phyloP scores from a whole-genome alignment of 1,140 invertebrate species.

The Episyrphus balteatus region DNA sequence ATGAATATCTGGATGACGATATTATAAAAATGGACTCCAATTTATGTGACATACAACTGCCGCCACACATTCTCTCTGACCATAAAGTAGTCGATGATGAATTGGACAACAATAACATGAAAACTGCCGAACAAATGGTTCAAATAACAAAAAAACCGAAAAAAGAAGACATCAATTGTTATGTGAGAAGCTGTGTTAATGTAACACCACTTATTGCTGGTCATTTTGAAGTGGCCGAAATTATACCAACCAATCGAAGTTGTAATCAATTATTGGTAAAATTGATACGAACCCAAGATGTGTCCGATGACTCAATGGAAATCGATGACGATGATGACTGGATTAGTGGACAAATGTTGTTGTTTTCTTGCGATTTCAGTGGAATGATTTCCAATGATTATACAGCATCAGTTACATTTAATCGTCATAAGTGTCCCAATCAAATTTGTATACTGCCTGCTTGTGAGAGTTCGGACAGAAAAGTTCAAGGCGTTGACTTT shows the following conservation, averaged over 20 bases:
- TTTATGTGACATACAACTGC: background rate
- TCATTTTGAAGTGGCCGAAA: conserved; percentile 25
- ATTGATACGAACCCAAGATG: conserved; percentile 22
- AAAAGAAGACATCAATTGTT: conserved; percentile 29
- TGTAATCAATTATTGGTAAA: conserved; percentile 31
- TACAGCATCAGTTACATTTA: conserved; percentile 48
- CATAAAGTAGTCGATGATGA: conserved; percentile 17
- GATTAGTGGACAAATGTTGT: conserved; percentile 36
- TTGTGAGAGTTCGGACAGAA: conserved; percentile 33
- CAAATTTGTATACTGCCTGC: conserved; percentile 55
- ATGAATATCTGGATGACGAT: conserved; percentile 16
- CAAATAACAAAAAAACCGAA: conserved; percentile 11
- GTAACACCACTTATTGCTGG: conserved; percentile 30
- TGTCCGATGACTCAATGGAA: conserved; percentile 13
- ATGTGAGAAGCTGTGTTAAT: conserved; percentile 29
- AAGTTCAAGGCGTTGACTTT: conserved; percentile 36
- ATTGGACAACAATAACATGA: conserved; percentile 23
- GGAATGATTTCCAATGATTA: conserved; percentile 48
- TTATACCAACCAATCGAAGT: conserved; percentile 25
- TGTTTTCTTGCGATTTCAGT: conserved; percentile 48
- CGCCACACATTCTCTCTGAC: background rate
- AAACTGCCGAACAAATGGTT: conserved; percentile 12
- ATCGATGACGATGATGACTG: conserved; percentile 22
- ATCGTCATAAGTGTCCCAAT: conserved; percentile 49
- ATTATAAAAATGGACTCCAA: conserved; percentile 7